Evolutionary conservation across 2,113 vertebrate species (phyloP), one percentile per base, ranked within the genome.

Genomic region (Varanus salvator): DNA sequence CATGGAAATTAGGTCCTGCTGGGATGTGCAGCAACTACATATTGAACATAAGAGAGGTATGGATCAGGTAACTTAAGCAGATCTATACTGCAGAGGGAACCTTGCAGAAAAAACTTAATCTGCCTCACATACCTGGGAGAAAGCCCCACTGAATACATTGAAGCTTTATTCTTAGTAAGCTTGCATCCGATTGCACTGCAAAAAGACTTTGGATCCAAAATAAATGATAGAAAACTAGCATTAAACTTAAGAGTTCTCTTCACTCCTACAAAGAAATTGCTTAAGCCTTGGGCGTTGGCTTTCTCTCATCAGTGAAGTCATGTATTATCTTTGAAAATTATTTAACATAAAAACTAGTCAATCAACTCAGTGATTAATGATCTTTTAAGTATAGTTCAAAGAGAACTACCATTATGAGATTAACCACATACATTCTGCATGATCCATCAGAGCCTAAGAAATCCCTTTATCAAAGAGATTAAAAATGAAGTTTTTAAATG

Each of bases 361-460:
- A 71, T n/a, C 57, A 90, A 93, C 66, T n/a, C 3, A 84, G 54
- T 0, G 74, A 88, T 87, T 80, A 78, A 87, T 77, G 38, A 25
- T 90, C n/a, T 85, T 77, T 89, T 80, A 80, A 8, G 78, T 68
- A 72, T 25, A 86, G 4, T 77, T 76, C 0, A 0, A 90, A 86
- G 74, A 69, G 71, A 75, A 74, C 74, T 83, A 52, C 69, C 17
- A 8, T 89, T 48, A 85, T 34, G 60, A 77, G 15, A 9, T 75
- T 90, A 85, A 84, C 29, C 60, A 21, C 60, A 64, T 64, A 69
- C 91, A 74, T 8, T 0, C 17, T 84, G 21, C 52, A 66, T 44
- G 54, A 77, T 76, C 90, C 80, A 88, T 0, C 0, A 84, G 54
- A 14, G 21, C 8, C 48, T 87, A 54, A 1, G 48, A 15, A 34